Evolutionary conservation across 2,113 vertebrate genomes (phyloP).

Genomic region (Odocoileus hemionus): DNA sequence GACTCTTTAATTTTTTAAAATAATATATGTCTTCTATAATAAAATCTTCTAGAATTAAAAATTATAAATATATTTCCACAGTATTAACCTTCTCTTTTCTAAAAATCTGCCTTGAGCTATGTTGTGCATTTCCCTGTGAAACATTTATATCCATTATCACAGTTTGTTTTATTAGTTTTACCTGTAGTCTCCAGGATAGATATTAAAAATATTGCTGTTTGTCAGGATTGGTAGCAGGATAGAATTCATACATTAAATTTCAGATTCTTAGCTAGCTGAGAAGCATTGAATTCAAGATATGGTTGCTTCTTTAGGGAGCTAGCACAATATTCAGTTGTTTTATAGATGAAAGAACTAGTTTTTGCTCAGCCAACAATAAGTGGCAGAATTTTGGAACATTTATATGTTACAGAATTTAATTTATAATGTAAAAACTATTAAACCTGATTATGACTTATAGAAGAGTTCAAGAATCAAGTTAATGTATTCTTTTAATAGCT

Average conservation of each 20-base stretch:
- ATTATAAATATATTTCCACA: background rate
- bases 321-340: background rate
- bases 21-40: background rate
- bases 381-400: background rate
- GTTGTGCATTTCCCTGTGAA: background rate
- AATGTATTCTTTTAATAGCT: background rate
- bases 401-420: background rate
- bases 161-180: background rate
- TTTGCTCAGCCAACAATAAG: background rate
- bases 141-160: background rate
- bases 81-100: background rate
- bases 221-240: background rate
- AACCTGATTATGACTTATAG: background rate
- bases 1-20: background rate
- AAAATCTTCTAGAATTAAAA: background rate
- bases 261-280: background rate
- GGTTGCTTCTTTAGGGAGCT: background rate
- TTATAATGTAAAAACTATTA: background rate
- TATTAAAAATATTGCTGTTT: background rate
- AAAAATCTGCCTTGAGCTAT: background rate
- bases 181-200: background rate
- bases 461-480: slow-evolving; percentile 5
- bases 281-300: background rate
- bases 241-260: background rate
- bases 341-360: background rate